phyloP scores from a whole-genome alignment of 2,797 vertebrate genomes.

The Tokudaia muenninki region DNA sequence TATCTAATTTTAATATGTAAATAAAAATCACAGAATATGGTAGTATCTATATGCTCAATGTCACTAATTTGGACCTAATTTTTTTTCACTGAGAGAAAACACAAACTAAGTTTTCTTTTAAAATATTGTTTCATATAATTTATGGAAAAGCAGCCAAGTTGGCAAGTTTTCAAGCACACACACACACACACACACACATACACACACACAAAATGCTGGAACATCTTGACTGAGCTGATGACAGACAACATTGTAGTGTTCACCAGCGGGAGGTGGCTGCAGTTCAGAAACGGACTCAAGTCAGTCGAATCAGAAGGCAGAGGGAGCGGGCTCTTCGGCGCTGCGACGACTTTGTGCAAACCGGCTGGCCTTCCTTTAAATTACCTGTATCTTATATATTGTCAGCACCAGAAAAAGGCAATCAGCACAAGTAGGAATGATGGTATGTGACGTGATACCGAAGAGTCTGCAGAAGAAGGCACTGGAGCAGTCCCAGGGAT shows the following conservation, averaged over 20 bases:
- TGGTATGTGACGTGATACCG: neutral
- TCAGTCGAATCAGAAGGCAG: conserved; percentile 56
- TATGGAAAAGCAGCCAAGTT: conserved; percentile 65
- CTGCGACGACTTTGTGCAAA: conserved; percentile 62
- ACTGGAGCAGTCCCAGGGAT: conserved; percentile 41
- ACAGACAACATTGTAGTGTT: conserved; percentile 58
- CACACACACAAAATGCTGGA: conserved; percentile 1
- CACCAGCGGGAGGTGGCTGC: conserved; percentile 53
- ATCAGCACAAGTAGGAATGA: conserved; percentile 74
- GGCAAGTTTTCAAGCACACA: conserved; percentile 60
- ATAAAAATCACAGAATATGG: neutral
- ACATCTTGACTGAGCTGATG: conserved; percentile 54
- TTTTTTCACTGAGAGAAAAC: neutral
- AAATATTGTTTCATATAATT: conserved; percentile 44
- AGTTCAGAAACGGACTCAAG: conserved; percentile 68
- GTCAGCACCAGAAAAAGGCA: conserved; percentile 64
- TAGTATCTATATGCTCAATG: conserved; percentile 2
- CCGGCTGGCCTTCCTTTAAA: conserved; percentile 67
- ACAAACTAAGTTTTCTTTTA: conserved; percentile 3
- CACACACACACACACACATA: neutral
- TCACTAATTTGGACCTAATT: conserved; percentile 14
- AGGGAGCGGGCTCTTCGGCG: neutral
- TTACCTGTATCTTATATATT: conserved; percentile 75
- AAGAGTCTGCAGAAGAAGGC: conserved; percentile 73
- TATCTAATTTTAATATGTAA: neutral